These are phyloP conservation scores for Smutsia gigantea DNA, from an alignment of 2,797 vertebrate species.

Conservation along the genomic window DNA sequence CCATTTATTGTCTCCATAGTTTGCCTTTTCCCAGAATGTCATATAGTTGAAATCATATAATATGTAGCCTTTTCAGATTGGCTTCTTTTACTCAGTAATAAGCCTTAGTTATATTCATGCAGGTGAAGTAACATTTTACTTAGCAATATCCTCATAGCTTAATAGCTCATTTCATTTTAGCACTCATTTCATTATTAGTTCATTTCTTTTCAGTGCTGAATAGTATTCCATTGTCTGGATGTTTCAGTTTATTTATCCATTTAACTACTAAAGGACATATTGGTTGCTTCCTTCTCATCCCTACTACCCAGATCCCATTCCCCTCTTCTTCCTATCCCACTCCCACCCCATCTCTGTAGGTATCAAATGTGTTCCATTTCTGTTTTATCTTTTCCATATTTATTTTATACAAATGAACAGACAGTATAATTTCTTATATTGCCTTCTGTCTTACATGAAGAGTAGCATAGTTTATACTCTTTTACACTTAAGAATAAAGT, in stretches of 20 bases:
- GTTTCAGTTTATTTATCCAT: neutral
- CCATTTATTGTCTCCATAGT: neutral
- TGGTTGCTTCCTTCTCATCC: neutral
- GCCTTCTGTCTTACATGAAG: neutral
- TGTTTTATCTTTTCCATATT: neutral
- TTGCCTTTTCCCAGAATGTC: neutral
- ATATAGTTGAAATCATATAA: neutral
- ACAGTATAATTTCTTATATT: neutral
- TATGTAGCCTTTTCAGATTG: neutral
- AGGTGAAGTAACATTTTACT: neutral
- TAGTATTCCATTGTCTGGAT: neutral
- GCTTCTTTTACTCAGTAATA: neutral
- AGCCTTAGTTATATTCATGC: neutral
- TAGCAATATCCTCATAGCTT: neutral
- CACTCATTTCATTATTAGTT: neutral
- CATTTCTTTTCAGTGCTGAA: neutral
- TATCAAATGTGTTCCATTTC: neutral
- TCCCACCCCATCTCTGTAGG: neutral
- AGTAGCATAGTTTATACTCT: neutral
- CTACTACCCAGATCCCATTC: neutral
- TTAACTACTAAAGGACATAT: neutral
- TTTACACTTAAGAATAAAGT: neutral
- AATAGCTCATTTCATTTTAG: neutral
- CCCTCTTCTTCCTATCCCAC: neutral
- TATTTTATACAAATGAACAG: neutral